Conservation (phyloP, 2,113 vertebrate species). For the Quiscalus mexicanus region DNA sequence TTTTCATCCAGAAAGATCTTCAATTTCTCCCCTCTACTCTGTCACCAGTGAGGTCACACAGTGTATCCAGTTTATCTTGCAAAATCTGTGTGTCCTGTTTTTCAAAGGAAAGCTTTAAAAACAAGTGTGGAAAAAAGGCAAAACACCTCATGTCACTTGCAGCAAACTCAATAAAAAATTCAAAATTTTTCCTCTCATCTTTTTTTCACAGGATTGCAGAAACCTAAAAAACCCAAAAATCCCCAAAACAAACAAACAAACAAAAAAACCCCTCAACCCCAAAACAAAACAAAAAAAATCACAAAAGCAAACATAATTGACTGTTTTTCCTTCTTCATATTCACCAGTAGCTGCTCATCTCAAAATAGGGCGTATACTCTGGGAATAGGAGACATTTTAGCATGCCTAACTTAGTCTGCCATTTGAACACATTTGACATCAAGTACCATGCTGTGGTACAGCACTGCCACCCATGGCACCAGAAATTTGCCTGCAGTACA, state of each 20-base stretch:
- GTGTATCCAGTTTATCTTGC: not conserved
- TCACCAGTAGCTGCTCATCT: not conserved
- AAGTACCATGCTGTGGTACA: not conserved
- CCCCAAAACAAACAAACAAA: not conserved
- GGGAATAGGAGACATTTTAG: not conserved
- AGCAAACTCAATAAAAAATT: not conserved
- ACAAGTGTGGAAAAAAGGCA: not conserved
- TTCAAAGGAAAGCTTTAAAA: not conserved
- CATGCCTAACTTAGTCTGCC: not conserved
- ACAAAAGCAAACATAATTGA: not conserved
- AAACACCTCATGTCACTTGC: not conserved
- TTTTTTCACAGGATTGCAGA: not conserved
- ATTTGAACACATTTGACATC: not conserved
- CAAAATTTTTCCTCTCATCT: not conserved
- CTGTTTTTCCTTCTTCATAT: not conserved
- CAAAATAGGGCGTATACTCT: not conserved
- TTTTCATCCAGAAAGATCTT: not conserved
- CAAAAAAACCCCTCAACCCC: not conserved
- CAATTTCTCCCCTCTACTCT: not conserved
- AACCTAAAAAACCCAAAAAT: fast-evolving
- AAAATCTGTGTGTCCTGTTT: not conserved
- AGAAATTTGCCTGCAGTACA: not conserved
- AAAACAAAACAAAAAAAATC: not conserved
- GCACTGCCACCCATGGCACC: not conserved
- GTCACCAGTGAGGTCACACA: not conserved